Evolutionary conservation across 2,888 invertebrate genomes (phyloP).

Genomic region (Caenorhabditis imperialis): DNA sequence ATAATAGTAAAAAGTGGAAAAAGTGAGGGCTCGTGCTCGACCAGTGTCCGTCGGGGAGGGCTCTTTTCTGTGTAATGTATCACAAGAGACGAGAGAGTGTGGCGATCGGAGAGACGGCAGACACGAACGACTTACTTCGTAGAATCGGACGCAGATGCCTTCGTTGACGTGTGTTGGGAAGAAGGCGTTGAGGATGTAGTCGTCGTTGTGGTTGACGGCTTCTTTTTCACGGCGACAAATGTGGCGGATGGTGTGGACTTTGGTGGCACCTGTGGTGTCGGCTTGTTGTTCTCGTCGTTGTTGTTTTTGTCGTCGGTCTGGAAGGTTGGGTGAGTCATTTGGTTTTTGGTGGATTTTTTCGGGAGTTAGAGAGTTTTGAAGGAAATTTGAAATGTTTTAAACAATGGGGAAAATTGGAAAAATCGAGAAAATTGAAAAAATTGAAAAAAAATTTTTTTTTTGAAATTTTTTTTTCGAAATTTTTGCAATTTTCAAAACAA

Average conservation of each 20-base stretch:
- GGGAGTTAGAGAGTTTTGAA: not conserved
- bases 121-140: constrained; percentile 46
- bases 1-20: constrained; percentile 29
- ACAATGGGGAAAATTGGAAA: too few relatives aligned
- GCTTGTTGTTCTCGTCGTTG: constrained; percentile 48
- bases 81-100: constrained; percentile 20
- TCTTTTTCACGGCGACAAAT: constrained; percentile 33
- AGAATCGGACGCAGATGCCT: constrained; percentile 45
- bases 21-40: constrained; percentile 21
- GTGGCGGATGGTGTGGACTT: constrained; percentile 10
- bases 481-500: too few relatives aligned
- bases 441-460: too few relatives aligned
- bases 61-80: constrained; percentile 44
- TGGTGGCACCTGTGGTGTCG: constrained; percentile 10
- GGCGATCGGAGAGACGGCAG: constrained; percentile 22
- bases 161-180: not conserved
- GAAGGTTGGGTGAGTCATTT: not conserved
- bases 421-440: too few relatives aligned
- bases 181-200: constrained; percentile 15
- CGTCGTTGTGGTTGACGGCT: constrained; percentile 28
- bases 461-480: too few relatives aligned
- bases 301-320: constrained; percentile 53
- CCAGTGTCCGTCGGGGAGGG: constrained; percentile 9
- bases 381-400: not conserved
- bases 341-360: not conserved